Conservation (phyloP, 1,140 invertebrate genomes). For the Hydropsyche tenuis region DNA sequence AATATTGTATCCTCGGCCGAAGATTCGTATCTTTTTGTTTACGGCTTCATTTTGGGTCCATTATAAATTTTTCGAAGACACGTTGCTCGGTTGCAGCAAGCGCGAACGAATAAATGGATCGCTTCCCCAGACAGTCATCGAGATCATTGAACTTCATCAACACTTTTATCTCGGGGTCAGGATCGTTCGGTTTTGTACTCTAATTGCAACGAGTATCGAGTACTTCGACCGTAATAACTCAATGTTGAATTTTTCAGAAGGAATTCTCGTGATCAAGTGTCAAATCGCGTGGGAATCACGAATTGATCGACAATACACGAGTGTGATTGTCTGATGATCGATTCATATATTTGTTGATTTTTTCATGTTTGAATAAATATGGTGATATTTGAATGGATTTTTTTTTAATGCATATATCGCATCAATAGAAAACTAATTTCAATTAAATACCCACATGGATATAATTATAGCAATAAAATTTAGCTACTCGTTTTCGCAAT, state of each 20-base stretch:
- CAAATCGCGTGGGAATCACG: no score
- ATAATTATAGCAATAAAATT: background rate
- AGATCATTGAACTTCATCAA: slow-evolving; percentile 35
- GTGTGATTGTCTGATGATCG: no score
- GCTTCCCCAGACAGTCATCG: background rate
- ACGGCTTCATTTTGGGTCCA: background rate
- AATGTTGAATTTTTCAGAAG: no score
- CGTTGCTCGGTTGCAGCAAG: background rate
- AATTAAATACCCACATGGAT: background rate
- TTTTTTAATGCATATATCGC: background rate
- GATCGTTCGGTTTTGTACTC: background rate
- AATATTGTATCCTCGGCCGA: background rate
- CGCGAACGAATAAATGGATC: slow-evolving; percentile 32
- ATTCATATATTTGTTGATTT: no score
- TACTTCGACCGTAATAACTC: no score
- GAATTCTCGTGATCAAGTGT: no score
- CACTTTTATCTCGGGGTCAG: slow-evolving; percentile 35
- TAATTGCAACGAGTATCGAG: background rate
- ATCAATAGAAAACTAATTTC: background rate
- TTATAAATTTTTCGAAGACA: slow-evolving; percentile 6
- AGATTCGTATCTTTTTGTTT: slow-evolving; percentile 3
- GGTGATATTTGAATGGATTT: background rate
- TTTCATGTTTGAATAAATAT: no score
- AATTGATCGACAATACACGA: no score
- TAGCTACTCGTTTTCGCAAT: background rate